Conservation (phyloP, 2,797 vertebrate species). For the Tenualosa ilisha region DNA sequence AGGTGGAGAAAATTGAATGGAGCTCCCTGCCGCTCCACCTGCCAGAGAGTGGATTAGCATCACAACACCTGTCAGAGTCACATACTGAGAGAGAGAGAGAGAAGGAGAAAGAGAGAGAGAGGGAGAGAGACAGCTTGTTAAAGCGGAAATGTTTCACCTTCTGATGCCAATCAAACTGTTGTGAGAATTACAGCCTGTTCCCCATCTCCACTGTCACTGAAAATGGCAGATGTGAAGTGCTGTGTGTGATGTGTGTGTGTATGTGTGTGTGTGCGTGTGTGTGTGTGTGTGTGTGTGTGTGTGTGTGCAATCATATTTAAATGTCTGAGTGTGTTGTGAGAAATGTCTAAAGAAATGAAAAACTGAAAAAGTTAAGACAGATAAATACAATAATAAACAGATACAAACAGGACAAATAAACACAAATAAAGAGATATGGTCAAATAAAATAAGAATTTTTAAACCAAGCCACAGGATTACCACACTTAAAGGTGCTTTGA, state of each 20-base stretch:
- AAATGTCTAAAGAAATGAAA: background rate
- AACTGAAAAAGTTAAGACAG: background rate
- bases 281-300: conserved; percentile 18
- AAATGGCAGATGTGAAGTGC: conserved; percentile 27
- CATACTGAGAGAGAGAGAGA: background rate
- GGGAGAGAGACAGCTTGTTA: conserved; percentile 43
- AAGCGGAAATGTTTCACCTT: conserved; percentile 48
- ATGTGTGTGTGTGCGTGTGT: conserved; percentile 1
- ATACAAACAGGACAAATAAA: too few species aligned
- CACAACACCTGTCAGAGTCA: conserved; percentile 15
- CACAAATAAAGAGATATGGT: too few species aligned
- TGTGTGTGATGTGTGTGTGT: conserved; percentile 27
- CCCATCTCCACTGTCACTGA: conserved; percentile 28
- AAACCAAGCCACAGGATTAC: too few species aligned
- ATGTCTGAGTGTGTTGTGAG: conserved; percentile 27
- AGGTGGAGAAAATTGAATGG: conserved; percentile 48
- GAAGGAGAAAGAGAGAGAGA: conserved; percentile 31
- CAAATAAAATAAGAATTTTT: too few species aligned
- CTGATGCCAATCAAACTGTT: conserved; percentile 53
- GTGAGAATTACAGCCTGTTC: conserved; percentile 29
- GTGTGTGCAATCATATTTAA: background rate
- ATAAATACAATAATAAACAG: background rate
- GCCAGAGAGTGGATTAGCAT: conserved; percentile 11
- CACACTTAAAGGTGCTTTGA: too few species aligned
- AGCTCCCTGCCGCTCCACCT: conserved; percentile 35